Percentiles rank a stretch among this genome's conserved stretches.
phyloP scores from a whole-genome alignment of 2,888 invertebrate genomes.

The Amphipoea oculea region DNA sequence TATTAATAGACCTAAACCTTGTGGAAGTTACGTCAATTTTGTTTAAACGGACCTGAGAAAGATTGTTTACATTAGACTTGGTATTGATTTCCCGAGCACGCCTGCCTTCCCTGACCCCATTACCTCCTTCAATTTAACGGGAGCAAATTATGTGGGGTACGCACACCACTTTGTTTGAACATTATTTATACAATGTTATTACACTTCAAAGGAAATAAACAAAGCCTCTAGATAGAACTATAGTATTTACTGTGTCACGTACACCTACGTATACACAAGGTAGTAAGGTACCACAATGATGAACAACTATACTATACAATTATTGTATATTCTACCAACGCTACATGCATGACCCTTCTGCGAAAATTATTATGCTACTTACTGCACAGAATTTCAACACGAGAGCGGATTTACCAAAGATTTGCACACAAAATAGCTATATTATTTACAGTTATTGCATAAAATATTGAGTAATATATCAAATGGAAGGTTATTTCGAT shows the following conservation, averaged over 20 bases:
- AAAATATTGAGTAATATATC: conserved; percentile 35
- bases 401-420: not conserved
- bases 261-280: conserved; percentile 32
- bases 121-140: conserved; percentile 64
- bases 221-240: conserved; percentile 24
- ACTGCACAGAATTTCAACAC: conserved; percentile 2
- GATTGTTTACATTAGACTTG: conserved; percentile 55
- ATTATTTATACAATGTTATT: conserved; percentile 43
- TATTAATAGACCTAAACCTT: conserved; percentile 12
- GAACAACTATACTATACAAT: not conserved
- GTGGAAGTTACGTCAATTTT: conserved; percentile 32
- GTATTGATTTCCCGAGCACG: conserved; percentile 68
- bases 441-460: conserved; percentile 20
- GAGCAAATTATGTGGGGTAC: conserved; percentile 60
- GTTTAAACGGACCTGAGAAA: conserved; percentile 48
- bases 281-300: conserved; percentile 17
- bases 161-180: conserved; percentile 48
- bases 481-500: conserved; percentile 45
- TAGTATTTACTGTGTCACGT: conserved; percentile 27
- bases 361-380: conserved; percentile 27
- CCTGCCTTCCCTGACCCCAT: conserved; percentile 72
- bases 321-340: conserved; percentile 15
- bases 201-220: conserved; percentile 34
- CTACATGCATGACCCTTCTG: conserved; percentile 10
- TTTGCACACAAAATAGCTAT: not conserved